Evolutionary conservation across 2,888 invertebrate species (phyloP), one percentile per base, ranked within the genome.

Genomic region (Tetragonula carbonaria): DNA sequence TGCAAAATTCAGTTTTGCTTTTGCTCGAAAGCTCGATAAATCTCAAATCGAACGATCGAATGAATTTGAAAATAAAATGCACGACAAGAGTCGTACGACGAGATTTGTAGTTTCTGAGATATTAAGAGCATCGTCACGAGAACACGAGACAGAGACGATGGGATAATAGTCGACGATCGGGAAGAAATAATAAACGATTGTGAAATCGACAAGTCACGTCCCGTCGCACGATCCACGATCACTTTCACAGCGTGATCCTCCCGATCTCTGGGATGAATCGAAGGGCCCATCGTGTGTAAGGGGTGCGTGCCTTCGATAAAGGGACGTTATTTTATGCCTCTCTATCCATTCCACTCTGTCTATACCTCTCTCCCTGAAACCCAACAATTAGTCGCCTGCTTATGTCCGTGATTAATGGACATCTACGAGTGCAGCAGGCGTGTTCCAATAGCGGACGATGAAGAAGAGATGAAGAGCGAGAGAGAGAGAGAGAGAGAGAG

Each of bases 331-430:
- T 91, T 91, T 87, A 90, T 89, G 91, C 91, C 91, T 90, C 88
- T 92, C 91, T 91, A 89, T 90, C 86, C 84, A 85, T 83, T 86
- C 83, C 89, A 85, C 86, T 76, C 84, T 86, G 85, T 90, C 88
- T 81, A 62, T 84, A 84, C 89, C 89, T 87, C 84, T 84, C 86
- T 78, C 85, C 80, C 80, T 80, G 76, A 80, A 92, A 91, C 88
- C 92, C 91, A 90, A 93, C 93, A 93, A 93, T 93, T 93, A 93
- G 93, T 92, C 92, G 92, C 87, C 91, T 90, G 93, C 92, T 93
- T 93, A 93, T 93, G 88, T 89, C 88, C 85, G 88, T 93, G 93
- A 93, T 93, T 93, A 93, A 93, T 93, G 91, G 91, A 90, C 87
- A 88, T 89, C 77, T 87, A 88, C 90, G 90, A 91, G 91, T 92